These are phyloP conservation scores for Stratiolaelaps scimitus DNA, from an alignment of 1,140 invertebrate genomes.

Conservation along the genomic window DNA sequence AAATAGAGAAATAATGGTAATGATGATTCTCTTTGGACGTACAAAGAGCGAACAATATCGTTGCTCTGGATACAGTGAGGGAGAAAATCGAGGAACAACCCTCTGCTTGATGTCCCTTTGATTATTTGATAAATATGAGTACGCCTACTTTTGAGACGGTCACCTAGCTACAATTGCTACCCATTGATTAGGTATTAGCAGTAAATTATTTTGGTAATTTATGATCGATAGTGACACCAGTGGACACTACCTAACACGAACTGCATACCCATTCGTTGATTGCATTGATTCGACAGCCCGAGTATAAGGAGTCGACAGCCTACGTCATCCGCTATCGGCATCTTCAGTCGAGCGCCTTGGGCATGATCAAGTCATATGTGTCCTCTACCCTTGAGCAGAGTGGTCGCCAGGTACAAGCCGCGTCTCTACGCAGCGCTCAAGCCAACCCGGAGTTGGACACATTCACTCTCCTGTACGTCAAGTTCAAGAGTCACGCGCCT, in stretches of 20 bases:
- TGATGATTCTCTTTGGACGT: no score
- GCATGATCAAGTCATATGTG: slow-evolving; percentile 36
- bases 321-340: slow-evolving; percentile 46
- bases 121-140: no score
- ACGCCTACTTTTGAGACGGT: no score
- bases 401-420: slow-evolving; percentile 51
- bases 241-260: no score
- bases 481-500: slow-evolving; percentile 74
- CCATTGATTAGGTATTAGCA: slow-evolving; percentile 27
- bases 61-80: no score
- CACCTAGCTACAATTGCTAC: slow-evolving; percentile 27
- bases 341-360: slow-evolving; percentile 36
- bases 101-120: no score
- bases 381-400: slow-evolving; percentile 40
- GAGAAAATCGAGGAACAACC: no score
- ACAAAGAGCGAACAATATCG: no score
- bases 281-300: slow-evolving; percentile 43
- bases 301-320: slow-evolving; percentile 57
- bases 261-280: not conserved
- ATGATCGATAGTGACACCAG: not conserved
- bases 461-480: slow-evolving; percentile 80
- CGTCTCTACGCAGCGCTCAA: slow-evolving; percentile 35
- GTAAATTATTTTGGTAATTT: not conserved
- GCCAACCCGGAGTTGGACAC: slow-evolving; percentile 52
- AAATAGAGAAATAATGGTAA: no score